phyloP scores from a whole-genome alignment of 1,140 invertebrate genomes.

The Bombus superbus region DNA sequence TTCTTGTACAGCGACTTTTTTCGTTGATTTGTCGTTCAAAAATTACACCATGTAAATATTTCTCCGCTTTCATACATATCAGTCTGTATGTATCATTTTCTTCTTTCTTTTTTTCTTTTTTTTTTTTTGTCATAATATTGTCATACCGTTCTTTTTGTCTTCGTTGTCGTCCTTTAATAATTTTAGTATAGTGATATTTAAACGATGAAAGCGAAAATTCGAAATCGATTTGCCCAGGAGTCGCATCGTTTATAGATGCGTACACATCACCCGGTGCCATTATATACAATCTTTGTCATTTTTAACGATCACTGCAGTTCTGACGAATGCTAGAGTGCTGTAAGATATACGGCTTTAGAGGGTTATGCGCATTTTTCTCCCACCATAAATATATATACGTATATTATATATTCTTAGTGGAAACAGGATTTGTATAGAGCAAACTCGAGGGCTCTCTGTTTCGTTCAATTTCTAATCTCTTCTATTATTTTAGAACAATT shows the following conservation, averaged over 20 bases:
- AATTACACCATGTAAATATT: neutral
- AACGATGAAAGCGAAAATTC: neutral
- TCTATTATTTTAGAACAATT: neutral
- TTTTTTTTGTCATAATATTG: neutral
- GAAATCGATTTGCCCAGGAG: constrained; percentile 25
- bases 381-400: constrained; percentile 47
- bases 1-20: neutral
- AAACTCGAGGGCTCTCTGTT: constrained; percentile 59
- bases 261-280: constrained; percentile 44
- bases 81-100: neutral
- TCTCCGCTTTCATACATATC: neutral
- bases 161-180: neutral
- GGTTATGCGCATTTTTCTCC: constrained; percentile 79
- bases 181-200: neutral
- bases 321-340: constrained; percentile 83
- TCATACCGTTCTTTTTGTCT: neutral
- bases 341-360: constrained; percentile 82
- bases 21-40: neutral
- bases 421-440: constrained; percentile 70
- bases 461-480: constrained; percentile 15
- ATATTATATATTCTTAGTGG: constrained; percentile 30
- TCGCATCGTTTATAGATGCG: constrained; percentile 20
- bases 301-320: constrained; percentile 69
- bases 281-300: constrained; percentile 61
- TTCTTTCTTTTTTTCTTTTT: too few species aligned